Percentiles rank a stretch among this genome's conserved stretches.
Evolutionary conservation across 2,113 vertebrate species (phyloP).

Genomic region (Cephalopterus ornatus): DNA sequence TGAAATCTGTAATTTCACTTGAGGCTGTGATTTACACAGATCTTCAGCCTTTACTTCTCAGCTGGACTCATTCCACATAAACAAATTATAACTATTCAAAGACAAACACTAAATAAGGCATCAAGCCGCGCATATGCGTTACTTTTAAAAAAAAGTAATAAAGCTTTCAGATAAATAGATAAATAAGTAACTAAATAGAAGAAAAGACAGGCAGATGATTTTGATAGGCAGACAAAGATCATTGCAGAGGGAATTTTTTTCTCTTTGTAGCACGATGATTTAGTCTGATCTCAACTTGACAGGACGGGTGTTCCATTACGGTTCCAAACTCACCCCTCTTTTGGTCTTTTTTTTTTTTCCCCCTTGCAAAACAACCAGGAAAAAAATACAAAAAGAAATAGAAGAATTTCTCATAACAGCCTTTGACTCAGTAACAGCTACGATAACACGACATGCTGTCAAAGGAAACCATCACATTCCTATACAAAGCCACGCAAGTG

Average conservation of each 20-base stretch:
- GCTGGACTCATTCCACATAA: background rate
- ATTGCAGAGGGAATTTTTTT: background rate
- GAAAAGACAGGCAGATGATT: background rate
- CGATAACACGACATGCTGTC: background rate
- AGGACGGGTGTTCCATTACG: background rate
- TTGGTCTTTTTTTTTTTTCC: background rate
- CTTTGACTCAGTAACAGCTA: background rate
- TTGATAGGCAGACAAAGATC: background rate
- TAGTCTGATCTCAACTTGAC: background rate
- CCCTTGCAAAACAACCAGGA: background rate
- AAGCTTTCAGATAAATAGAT: conserved; percentile 27
- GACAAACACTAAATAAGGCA: background rate
- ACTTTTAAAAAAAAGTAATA: conserved; percentile 8
- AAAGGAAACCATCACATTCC: conserved; percentile 45
- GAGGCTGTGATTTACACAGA: conserved; percentile 10
- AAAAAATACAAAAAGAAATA: background rate
- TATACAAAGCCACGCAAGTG: conserved; percentile 4
- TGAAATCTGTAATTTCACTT: conserved; percentile 1
- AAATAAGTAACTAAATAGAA: background rate
- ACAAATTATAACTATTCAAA: conserved; percentile 16
- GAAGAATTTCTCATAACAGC: background rate
- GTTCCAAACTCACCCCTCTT: background rate
- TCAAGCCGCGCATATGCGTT: background rate
- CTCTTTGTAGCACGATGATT: background rate
- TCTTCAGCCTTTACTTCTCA: conserved; percentile 15